Evolutionary conservation across 2,888 invertebrate species (phyloP).

Genomic region (Junonia oenone): DNA sequence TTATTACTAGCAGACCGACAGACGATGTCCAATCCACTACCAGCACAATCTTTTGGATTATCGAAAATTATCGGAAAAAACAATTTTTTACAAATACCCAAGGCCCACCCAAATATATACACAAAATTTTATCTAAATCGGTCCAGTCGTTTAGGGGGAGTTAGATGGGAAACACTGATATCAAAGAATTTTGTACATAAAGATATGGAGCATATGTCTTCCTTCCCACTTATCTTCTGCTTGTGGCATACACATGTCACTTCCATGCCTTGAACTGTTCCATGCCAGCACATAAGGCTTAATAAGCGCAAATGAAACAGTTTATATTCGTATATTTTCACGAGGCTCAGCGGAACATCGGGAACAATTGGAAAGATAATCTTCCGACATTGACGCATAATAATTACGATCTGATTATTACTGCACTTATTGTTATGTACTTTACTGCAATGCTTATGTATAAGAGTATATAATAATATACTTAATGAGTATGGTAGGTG

Average conservation of each 20-base stretch:
- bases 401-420: background rate
- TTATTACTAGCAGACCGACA: too few relatives aligned
- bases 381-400: slow-evolving; percentile 13
- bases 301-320: slow-evolving; percentile 16
- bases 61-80: too few relatives aligned
- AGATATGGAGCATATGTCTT: too few relatives aligned
- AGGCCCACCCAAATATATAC: too few relatives aligned
- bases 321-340: slow-evolving; percentile 9
- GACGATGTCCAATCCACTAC: too few relatives aligned
- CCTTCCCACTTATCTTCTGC: background rate
- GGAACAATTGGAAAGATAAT: slow-evolving; percentile 14
- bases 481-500: too few relatives aligned
- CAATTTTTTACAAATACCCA: too few relatives aligned
- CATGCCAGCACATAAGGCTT: slow-evolving; percentile 8
- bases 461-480: slow-evolving; percentile 2
- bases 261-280: background rate
- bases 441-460: background rate
- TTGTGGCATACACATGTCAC: background rate
- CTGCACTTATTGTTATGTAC: background rate
- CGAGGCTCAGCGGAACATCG: slow-evolving; percentile 7
- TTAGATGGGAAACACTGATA: too few relatives aligned
- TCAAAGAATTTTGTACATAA: too few relatives aligned
- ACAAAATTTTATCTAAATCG: too few relatives aligned
- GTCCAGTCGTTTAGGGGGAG: too few relatives aligned
- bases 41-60: too few relatives aligned